Conservation (phyloP, 53 echinoderm and acorn worm genomes). For the Paracentrotus lividus region DNA sequence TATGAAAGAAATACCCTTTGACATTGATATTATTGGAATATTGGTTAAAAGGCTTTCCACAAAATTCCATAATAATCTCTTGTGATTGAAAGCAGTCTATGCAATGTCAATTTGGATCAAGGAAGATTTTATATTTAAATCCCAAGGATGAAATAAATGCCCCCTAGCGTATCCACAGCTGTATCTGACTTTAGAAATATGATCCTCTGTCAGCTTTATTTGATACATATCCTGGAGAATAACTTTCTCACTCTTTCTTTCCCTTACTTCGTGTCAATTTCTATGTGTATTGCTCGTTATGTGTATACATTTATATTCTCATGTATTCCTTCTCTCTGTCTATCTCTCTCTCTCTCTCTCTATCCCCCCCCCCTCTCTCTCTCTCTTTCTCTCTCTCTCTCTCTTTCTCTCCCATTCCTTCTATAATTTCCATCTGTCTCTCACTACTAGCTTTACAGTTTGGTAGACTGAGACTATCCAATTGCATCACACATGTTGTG, state of each 20-base stretch:
- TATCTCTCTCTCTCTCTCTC: neutral
- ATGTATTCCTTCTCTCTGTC: neutral
- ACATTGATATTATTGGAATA: neutral
- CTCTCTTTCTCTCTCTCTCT: neutral
- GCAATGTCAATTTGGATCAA: neutral
- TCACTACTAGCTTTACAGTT: neutral
- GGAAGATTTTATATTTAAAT: slow-evolving; percentile 25
- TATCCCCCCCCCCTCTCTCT: neutral
- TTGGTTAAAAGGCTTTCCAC: neutral
- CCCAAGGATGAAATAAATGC: neutral
- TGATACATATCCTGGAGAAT: slow-evolving; percentile 12
- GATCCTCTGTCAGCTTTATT: slow-evolving; percentile 6
- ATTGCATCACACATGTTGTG: neutral
- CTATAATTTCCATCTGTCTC: neutral
- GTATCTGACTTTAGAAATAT: neutral
- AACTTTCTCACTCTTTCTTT: neutral
- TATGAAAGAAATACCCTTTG: neutral
- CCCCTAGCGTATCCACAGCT: neutral
- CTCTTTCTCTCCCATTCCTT: neutral
- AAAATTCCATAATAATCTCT: no score
- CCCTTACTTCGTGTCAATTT: neutral
- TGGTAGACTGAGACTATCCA: neutral
- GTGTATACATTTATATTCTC: neutral
- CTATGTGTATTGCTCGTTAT: neutral
- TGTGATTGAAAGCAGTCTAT: neutral